phyloP scores from a whole-genome alignment of 2,113 vertebrate species.

The Poecile atricapillus region DNA sequence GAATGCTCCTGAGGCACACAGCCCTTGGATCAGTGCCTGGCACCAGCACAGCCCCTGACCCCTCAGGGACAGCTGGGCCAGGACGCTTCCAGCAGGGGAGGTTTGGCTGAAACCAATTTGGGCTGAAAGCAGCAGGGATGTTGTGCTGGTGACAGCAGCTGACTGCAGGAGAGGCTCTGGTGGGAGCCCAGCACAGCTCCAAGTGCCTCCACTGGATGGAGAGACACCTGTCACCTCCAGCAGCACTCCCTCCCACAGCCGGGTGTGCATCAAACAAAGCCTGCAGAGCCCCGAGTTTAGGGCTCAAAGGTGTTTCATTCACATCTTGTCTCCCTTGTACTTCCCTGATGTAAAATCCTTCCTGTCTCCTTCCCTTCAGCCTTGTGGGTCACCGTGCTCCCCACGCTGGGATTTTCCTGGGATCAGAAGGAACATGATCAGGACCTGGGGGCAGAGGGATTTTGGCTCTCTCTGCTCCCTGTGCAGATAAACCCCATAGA shows the following conservation, averaged over 20 bases:
- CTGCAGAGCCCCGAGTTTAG: fast-evolving
- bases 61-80: not conserved
- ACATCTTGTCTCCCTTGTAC: not conserved
- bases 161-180: not conserved
- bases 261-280: not conserved
- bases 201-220: not conserved
- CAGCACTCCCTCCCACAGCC: not conserved
- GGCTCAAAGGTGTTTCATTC: not conserved
- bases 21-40: not conserved
- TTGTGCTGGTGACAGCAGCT: not conserved
- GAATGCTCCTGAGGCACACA: not conserved
- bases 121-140: not conserved
- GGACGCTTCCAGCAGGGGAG: not conserved
- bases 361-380: not conserved
- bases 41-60: not conserved
- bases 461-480: not conserved
- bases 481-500: not conserved
- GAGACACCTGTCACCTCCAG: not conserved
- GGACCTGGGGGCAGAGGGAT: fast-evolving
- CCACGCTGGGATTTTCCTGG: not conserved
- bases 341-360: not conserved
- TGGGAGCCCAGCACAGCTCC: not conserved
- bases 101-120: not conserved
- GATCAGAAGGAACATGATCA: not conserved
- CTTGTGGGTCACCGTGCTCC: fast-evolving